These are phyloP conservation scores for Hyles euphorbiae DNA, from an alignment of 1,140 invertebrate genomes.

Conservation along the genomic window DNA sequence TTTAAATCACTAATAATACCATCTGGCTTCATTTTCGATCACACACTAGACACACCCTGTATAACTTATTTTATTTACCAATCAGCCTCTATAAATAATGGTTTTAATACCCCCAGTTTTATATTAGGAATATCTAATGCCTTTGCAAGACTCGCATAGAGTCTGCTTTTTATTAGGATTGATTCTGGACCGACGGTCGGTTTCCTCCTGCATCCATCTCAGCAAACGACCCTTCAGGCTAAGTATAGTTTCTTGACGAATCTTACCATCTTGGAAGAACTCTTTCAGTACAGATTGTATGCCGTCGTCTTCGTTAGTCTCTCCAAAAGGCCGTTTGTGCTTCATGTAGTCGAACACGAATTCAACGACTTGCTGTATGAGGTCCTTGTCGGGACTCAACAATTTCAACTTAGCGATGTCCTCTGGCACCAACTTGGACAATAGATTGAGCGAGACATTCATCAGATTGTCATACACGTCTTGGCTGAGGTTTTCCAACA, in stretches of 20 bases:
- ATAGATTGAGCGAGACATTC: slow-evolving; percentile 53
- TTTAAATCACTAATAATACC: too few species aligned
- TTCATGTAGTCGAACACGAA: slow-evolving; percentile 66
- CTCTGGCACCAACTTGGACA: slow-evolving; percentile 46
- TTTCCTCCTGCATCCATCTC: slow-evolving; percentile 39
- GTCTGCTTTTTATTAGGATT: slow-evolving; percentile 47
- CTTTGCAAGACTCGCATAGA: slow-evolving; percentile 44
- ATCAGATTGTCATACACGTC: slow-evolving; percentile 55
- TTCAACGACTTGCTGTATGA: slow-evolving; percentile 55
- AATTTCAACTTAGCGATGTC: slow-evolving; percentile 51
- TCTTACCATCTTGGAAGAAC: slow-evolving; percentile 61
- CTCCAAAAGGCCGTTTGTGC: slow-evolving; percentile 52
- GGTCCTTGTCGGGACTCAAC: slow-evolving; percentile 56
- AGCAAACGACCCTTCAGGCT: slow-evolving; percentile 44
- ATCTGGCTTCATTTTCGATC: too few species aligned
- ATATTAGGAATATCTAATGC: slow-evolving; percentile 43
- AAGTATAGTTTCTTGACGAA: slow-evolving; percentile 52
- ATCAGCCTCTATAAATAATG: too few species aligned
- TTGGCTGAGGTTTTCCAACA: slow-evolving; percentile 56
- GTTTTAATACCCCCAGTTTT: too few species aligned
- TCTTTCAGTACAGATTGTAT: slow-evolving; percentile 53
- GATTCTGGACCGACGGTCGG: slow-evolving; percentile 23
- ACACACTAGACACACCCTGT: too few species aligned
- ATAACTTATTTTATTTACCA: too few species aligned
- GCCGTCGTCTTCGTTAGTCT: slow-evolving; percentile 45